phyloP scores from a whole-genome alignment of 2,888 invertebrate species.

The Phytoseiulus persimilis region DNA sequence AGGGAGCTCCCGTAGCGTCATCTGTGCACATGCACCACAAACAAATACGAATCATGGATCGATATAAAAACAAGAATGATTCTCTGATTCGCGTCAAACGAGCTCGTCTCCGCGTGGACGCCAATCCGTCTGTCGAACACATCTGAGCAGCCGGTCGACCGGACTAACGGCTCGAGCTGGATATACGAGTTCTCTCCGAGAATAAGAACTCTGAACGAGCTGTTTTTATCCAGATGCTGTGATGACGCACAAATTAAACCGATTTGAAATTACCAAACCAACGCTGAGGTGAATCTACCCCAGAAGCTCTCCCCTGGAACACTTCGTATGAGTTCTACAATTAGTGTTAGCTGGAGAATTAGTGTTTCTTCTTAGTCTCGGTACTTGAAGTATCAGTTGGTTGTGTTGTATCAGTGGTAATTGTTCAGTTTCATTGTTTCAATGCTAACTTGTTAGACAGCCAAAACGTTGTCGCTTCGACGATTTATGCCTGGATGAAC shows the following conservation, averaged over 20 bases:
- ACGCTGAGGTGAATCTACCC: not conserved
- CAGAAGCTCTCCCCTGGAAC: not conserved
- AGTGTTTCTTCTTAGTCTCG: not conserved
- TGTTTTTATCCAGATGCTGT: no score
- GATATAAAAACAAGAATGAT: not conserved
- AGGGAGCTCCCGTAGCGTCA: not conserved
- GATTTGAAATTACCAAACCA: no score
- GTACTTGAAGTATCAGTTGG: not conserved
- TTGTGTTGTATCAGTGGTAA: not conserved
- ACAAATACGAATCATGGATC: not conserved
- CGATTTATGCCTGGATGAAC: not conserved
- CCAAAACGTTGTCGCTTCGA: not conserved
- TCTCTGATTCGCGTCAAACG: not conserved
- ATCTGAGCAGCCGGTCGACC: no score
- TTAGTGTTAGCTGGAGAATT: not conserved
- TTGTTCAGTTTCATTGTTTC: not conserved
- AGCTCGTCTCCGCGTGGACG: not conserved
- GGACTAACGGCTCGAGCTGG: no score
- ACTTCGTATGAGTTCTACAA: not conserved
- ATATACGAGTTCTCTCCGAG: no score
- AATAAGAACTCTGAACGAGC: no score
- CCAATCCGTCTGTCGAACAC: not conserved
- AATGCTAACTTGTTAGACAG: not conserved
- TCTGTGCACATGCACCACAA: constrained; percentile 27
- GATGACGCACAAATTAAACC: no score